phyloP scores from a whole-genome alignment of 2,888 invertebrate species.

The Ellobium chinense region DNA sequence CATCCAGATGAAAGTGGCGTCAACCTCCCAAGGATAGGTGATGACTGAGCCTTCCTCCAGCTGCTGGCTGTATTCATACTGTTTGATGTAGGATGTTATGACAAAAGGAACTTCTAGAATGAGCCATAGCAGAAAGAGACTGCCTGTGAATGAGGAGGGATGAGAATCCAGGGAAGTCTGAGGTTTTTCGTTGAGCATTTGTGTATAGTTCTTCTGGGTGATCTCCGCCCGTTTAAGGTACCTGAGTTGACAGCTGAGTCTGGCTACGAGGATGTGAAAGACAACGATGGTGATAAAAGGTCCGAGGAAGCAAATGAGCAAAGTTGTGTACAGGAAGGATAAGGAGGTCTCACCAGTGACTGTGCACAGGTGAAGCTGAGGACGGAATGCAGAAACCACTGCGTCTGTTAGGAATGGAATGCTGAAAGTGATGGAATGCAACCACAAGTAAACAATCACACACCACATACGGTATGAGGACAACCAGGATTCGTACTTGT shows the following conservation, averaged over 20 bases:
- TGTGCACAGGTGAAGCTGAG: slow-evolving; percentile 65
- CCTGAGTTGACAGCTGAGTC: slow-evolving; percentile 56
- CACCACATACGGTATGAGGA: slow-evolving; percentile 55
- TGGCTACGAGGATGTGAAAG: slow-evolving; percentile 62
- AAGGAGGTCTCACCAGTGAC: slow-evolving; percentile 60
- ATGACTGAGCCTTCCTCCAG: slow-evolving; percentile 42
- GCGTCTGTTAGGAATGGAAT: slow-evolving; percentile 63
- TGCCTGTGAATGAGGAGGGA: slow-evolving; percentile 60
- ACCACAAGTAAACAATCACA: slow-evolving; percentile 66
- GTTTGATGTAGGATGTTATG: slow-evolving; percentile 57
- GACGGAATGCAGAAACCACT: slow-evolving; percentile 58
- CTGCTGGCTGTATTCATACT: slow-evolving; percentile 58
- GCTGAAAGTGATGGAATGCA: slow-evolving; percentile 67
- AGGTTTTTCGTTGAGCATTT: slow-evolving; percentile 55
- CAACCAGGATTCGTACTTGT: slow-evolving; percentile 58
- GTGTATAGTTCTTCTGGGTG: slow-evolving; percentile 59
- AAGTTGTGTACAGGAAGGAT: slow-evolving; percentile 58
- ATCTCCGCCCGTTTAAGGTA: slow-evolving; percentile 53
- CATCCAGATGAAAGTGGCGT: slow-evolving; percentile 71
- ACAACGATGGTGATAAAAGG: slow-evolving; percentile 62
- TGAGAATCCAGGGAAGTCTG: slow-evolving; percentile 56
- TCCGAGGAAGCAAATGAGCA: slow-evolving; percentile 62
- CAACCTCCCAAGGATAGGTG: slow-evolving; percentile 66
- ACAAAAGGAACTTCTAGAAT: slow-evolving; percentile 69
- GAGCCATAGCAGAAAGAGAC: slow-evolving; percentile 66